Base-by-base conservation (phyloP, 2,888 invertebrate species). In the Brachyptera putata region DNA sequence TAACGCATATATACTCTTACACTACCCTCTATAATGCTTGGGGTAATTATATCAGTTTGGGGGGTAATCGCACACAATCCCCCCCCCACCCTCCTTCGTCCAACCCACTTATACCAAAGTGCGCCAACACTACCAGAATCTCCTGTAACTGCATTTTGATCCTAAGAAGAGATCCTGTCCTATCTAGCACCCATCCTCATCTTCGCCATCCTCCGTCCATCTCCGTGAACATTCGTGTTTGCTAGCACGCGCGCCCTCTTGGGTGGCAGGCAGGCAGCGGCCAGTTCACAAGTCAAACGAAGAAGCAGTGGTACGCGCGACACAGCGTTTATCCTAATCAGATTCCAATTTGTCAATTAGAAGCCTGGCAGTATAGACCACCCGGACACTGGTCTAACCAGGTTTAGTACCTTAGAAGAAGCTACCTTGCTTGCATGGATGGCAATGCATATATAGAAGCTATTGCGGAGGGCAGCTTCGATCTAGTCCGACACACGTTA, bases 261-360 rank as follows among this genome's bases (percentile, higher is more conserved):
- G 74, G 74, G 74, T 73, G 74, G 74, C 71, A 73, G 74, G 74
- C 74, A 73, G 74, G 74, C 71, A 73, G 34, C 34, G 49, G 49
- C 49, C 13, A 13, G 21, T 11, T 49, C 49, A 24, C 24, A 49
- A 13, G 25, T 25, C 50, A 26, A 30, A 26, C 50, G 30, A 50
- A 16, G 16, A 5, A 53, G 53, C 53, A 43, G 36, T 22, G 53
- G 53, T 30, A 11, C 1, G 11, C 53, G 53, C 53, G 53, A 53
- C 53, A 53, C 53, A 53, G 34, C 36, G 53, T 53, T 53, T 53
- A 53, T 71, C 71, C 73, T 82, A 83, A 82, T 83, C 81, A 82
- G 82, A 82, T 80, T 83, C 82, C 82, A 83, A 83, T 83, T 83
- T 83, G 83, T 83, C 83, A 83, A 82, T 83, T 82, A 82, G 78